These are phyloP conservation scores for Microtus californicus DNA, from an alignment of 2,797 vertebrate species.

Conservation along the genomic window DNA sequence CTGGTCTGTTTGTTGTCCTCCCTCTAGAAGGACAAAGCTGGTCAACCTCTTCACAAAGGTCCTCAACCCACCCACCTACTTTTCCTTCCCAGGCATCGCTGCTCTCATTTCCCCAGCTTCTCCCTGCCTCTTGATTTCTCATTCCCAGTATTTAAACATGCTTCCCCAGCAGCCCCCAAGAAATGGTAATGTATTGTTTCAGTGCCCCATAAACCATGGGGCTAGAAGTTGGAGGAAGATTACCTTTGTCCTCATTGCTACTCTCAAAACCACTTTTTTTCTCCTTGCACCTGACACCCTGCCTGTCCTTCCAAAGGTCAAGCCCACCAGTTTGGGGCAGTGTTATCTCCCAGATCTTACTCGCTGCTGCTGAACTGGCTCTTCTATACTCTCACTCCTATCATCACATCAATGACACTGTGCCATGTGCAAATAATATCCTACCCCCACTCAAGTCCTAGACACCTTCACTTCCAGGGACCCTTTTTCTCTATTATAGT, in stretches of 20 bases:
- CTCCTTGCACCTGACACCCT: background rate
- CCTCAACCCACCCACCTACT: background rate
- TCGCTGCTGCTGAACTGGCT: background rate
- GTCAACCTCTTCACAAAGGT: background rate
- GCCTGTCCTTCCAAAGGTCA: background rate
- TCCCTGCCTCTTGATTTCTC: background rate
- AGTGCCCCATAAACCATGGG: background rate
- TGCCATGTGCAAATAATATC: background rate
- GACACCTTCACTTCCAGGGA: background rate
- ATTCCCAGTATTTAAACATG: background rate
- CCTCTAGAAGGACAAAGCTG: background rate
- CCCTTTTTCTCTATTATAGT: background rate
- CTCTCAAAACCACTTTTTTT: constrained; percentile 18
- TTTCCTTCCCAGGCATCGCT: background rate
- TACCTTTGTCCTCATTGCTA: background rate
- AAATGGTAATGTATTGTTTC: background rate
- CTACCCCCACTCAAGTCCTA: background rate
- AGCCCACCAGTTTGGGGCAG: background rate
- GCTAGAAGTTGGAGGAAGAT: background rate
- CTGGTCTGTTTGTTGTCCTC: background rate
- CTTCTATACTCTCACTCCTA: background rate
- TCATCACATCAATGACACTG: background rate
- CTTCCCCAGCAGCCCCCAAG: background rate
- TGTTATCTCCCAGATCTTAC: background rate
- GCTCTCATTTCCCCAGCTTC: background rate